A percentile compares a stretch with the other conserved stretches of the same genome.
phyloP scores from a whole-genome alignment of 1,140 invertebrate genomes.

The Luehdorfia chinensis region DNA sequence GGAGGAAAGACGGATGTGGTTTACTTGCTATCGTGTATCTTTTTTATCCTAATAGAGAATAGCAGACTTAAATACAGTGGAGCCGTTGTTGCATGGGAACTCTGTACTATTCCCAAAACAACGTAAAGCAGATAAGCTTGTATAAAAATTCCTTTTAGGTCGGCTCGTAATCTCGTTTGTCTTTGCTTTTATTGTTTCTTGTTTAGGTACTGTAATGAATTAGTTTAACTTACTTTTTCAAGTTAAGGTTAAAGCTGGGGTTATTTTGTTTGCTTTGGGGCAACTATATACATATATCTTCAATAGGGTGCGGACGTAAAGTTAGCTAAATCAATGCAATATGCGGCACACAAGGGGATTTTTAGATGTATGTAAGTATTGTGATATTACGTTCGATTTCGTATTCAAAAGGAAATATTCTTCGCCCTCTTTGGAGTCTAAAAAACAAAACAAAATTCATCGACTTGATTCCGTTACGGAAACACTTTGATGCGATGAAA shows the following conservation, averaged over 20 bases:
- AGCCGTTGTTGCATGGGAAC: constrained; percentile 38
- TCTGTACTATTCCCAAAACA: constrained; percentile 51
- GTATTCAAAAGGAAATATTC: constrained; percentile 26
- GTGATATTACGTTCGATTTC: constrained; percentile 32
- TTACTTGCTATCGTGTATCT: constrained; percentile 38
- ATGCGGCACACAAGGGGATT: constrained; percentile 46
- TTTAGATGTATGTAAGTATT: constrained; percentile 52
- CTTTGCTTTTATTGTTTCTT: constrained; percentile 60
- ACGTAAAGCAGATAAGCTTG: constrained; percentile 55
- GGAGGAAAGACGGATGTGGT: constrained; percentile 21
- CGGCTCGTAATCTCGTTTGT: constrained; percentile 55
- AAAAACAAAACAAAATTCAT: constrained; percentile 31
- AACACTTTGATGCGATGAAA: constrained; percentile 57
- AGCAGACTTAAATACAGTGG: constrained; percentile 45
- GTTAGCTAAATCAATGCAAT: constrained; percentile 61
- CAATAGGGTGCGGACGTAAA: constrained; percentile 38
- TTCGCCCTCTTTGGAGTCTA: constrained; percentile 26
- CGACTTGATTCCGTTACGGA: constrained; percentile 38
- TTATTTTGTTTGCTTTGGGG: constrained; percentile 59
- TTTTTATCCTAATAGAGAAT: constrained; percentile 58
- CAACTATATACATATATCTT: constrained; percentile 47
- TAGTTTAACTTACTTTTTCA: constrained; percentile 57
- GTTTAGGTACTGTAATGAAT: constrained; percentile 62
- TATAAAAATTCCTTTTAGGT: constrained; percentile 55
- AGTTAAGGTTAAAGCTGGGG: constrained; percentile 56